Evolutionary conservation across 2,113 vertebrate species (phyloP), one percentile per base, ranked within the genome.

Genomic region (Eulacestoma nigropectus): DNA sequence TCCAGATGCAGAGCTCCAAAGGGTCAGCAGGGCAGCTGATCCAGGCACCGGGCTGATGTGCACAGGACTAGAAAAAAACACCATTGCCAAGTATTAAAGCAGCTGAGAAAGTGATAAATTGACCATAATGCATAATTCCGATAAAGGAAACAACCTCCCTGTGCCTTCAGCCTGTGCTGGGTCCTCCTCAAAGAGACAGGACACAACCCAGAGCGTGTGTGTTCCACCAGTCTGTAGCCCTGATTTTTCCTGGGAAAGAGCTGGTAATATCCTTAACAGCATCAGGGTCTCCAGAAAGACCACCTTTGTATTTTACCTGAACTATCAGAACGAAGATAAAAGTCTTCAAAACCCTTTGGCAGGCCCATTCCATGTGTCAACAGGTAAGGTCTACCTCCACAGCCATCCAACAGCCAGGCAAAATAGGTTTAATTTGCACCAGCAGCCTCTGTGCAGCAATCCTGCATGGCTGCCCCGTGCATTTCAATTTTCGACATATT

Each of bases 401-500:
- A 56, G 30, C 33, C 84, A 35, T 27, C 19, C 16, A 16, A 10
- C 29, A 23, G 42, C 47, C 7, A 5, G 19, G 57, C 22, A 59
- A 79, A 74, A 77, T 1, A 25, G 21, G 25, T 70, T 86, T 32
- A 7, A 13, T 83, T 67, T 44, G 35, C 64, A 70, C 42, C 4
- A 15, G 59, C 60, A 89, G 35, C 52, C 29, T 84, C 47, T 75
- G 26, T 26, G 60, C 68, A 90, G 80, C 64, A 63, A 56, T 52
- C 29, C 77, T 57, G 22, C 84, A 21, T 10, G 78, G 70, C 78
- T 60, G 64, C 84, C 68, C 20, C 11, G 63, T 14, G 13, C 76
- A 49, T 83, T 86, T 81, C 92, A 33, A 60, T 92, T 90, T 86
- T 84, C 20, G 37, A 81, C 82, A 47, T 81, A 46, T 73, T 42